Base-by-base conservation (phyloP, 1,140 invertebrate genomes). In the Forficula auricularia region DNA sequence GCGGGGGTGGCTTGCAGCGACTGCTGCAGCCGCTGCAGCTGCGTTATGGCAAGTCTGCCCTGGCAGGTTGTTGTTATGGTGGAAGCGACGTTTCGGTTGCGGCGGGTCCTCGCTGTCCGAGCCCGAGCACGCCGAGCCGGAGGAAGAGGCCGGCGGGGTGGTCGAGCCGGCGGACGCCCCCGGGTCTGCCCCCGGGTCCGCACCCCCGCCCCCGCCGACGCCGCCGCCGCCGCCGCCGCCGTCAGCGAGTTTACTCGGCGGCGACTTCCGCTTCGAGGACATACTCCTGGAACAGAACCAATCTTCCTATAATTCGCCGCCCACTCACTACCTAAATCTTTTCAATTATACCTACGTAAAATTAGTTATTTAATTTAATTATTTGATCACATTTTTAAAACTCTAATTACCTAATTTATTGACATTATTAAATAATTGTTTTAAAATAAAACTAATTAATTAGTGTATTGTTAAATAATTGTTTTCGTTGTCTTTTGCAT, bases 181-280 rank as follows among this genome's bases (percentile, higher is more conserved):
- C 55, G 58, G 65, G 63, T 27, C 42, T 6, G 40, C 59, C 40
- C 60, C 59, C 19, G 59, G 47, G 45, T 66, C 64, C 10, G 60
- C 60, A 13, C 58, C 45, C 39, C 57, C 53, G 30, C 57, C 60
- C 16, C 57, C 58, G 45, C 59, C 59, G 44, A 55, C 57, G 34
- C 59, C 59, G 16, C 54, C 54, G 57, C 53, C 54, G 55, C 55
- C 60, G 54, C 69, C 65, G 53, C 71, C 73, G 63, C 81, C 79
- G 68, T 85, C 81, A 67, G 81, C 76, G 66, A 87, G 71, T 71
- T 87, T 87, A 49, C 81, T 82, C 64, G 84, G 84, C 61, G 82
- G 82, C 60, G 82, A 86, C 64, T 88, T 88, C 66, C 83, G 75
- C 75, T 88, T 88, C 66, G 84, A 88, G 74, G 83, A 87, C 84